These are phyloP conservation scores for Gyrodactylus salaris DNA, from an alignment of 1,140 invertebrate genomes.

Conservation along the genomic window DNA sequence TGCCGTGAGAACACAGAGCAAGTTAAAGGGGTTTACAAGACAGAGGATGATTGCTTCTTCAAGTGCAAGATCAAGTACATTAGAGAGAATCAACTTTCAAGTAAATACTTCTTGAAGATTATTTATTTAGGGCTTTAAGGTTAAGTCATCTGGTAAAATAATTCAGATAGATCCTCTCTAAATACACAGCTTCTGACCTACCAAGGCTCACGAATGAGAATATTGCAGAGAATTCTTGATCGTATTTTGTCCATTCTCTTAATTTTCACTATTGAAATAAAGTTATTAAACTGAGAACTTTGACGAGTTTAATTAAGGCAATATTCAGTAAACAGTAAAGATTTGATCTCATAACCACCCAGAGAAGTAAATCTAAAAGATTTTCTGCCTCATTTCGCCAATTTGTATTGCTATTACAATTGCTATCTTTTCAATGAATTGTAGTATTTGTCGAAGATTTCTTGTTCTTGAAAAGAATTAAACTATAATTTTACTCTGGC, in stretches of 20 bases:
- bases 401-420: too few relatives aligned
- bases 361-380: too few relatives aligned
- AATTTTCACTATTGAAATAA: background rate
- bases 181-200: too few relatives aligned
- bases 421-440: too few relatives aligned
- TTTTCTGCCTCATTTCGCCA: too few relatives aligned
- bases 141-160: background rate
- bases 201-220: too few relatives aligned
- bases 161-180: background rate
- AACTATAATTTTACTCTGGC: too few relatives aligned
- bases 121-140: background rate
- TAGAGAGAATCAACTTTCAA: background rate
- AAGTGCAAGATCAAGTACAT: background rate
- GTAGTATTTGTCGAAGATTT: too few relatives aligned
- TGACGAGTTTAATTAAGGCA: too few relatives aligned
- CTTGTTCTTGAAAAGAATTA: too few relatives aligned
- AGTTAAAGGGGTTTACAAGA: background rate
- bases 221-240: background rate
- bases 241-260: background rate
- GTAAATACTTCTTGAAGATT: background rate
- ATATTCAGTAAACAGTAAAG: too few relatives aligned
- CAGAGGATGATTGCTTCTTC: background rate
- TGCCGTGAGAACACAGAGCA: background rate
- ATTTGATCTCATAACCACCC: too few relatives aligned
- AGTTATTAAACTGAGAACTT: background rate